phyloP scores from a whole-genome alignment of 35 echinoderm and acorn worm genomes.

The Diadema setosum region DNA sequence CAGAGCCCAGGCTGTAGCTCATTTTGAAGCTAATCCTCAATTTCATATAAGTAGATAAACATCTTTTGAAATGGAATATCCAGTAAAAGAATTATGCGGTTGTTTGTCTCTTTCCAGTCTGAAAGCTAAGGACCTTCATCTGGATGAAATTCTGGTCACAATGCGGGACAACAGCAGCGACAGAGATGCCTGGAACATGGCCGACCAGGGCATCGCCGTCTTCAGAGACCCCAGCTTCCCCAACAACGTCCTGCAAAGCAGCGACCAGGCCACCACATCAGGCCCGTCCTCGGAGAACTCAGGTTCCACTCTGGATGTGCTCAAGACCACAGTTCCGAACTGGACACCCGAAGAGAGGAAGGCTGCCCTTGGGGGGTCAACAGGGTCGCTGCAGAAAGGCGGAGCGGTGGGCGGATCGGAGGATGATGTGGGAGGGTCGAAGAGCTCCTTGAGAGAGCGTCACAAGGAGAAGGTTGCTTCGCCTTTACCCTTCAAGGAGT shows the following conservation, averaged over 20 bases:
- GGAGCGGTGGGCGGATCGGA: neutral
- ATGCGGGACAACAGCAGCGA: slow-evolving; percentile 63
- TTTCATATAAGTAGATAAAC: too few species aligned
- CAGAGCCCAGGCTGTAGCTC: too few species aligned
- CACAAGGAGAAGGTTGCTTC: neutral
- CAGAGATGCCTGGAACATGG: slow-evolving; percentile 96
- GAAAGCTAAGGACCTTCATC: slow-evolving; percentile 69
- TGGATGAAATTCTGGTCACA: slow-evolving; percentile 65
- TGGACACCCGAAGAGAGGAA: neutral
- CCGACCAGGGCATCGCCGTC: slow-evolving; percentile 75
- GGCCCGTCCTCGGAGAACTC: slow-evolving; percentile 33
- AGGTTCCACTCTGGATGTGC: slow-evolving; percentile 14
- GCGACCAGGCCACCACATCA: neutral
- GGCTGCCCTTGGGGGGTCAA: neutral
- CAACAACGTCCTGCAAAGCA: neutral
- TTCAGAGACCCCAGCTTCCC: slow-evolving; percentile 43
- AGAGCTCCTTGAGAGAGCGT: neutral
- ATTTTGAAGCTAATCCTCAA: too few species aligned
- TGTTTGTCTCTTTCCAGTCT: slow-evolving; percentile 8
- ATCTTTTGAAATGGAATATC: too few species aligned
- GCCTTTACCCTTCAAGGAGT: neutral
- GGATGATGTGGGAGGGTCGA: neutral
- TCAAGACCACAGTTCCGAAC: neutral
- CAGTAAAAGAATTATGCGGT: too few species aligned
- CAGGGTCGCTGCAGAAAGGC: neutral